Percentiles rank a stretch among this genome's conserved stretches.
phyloP scores from a whole-genome alignment of 2,113 vertebrate species.

The Nesoenas mayeri region DNA sequence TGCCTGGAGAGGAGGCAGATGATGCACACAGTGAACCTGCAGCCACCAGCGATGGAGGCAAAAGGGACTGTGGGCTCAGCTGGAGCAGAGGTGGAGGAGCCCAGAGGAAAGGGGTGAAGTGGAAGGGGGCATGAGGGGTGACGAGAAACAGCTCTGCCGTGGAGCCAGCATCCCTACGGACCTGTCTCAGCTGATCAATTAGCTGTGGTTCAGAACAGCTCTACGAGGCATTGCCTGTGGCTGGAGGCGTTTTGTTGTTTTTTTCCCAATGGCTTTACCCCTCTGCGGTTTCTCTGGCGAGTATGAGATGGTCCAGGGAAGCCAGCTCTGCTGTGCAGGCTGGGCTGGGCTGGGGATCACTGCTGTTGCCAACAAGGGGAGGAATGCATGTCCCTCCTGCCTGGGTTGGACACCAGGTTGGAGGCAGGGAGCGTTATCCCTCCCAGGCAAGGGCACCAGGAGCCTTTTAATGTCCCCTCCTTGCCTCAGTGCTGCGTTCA shows the following conservation, averaged over 20 bases:
- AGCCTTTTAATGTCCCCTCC: not conserved
- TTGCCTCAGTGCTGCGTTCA: not conserved
- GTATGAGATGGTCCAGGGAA: not conserved
- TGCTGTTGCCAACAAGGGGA: not conserved
- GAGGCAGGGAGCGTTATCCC: fast-evolving
- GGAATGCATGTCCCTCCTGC: fast-evolving
- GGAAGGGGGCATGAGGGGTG: not conserved
- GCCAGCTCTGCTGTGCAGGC: not conserved
- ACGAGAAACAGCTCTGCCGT: not conserved
- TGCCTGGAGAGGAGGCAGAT: constrained; percentile 11
- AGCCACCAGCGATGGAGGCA: not conserved
- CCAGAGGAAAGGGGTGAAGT: not conserved
- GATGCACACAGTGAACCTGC: not conserved
- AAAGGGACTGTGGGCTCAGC: fast-evolving
- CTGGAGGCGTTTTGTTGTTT: not conserved
- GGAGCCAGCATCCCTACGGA: not conserved
- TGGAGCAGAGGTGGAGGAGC: not conserved
- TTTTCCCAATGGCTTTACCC: not conserved
- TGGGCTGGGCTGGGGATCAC: fast-evolving
- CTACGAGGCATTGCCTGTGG: fast-evolving
- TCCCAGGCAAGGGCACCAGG: not conserved
- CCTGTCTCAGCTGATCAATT: not conserved
- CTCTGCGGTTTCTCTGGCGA: not conserved
- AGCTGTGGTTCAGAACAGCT: not conserved
- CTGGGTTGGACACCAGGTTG: fast-evolving